Evolutionary conservation across 2,888 invertebrate genomes (phyloP), one percentile per base, ranked within the genome.

Genomic region (Drosophila anomalipes): DNA sequence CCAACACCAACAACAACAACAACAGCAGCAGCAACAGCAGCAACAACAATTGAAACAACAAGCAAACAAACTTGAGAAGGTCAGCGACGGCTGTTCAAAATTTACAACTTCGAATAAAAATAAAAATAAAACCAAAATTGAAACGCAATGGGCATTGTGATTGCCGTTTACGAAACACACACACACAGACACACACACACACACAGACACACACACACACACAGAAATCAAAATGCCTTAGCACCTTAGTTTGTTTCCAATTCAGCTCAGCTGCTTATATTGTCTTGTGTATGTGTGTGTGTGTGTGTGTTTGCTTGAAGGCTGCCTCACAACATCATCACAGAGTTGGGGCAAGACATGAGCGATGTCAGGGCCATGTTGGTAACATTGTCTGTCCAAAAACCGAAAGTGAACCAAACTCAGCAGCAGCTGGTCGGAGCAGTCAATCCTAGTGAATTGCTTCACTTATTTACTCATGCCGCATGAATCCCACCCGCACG

Each of bases 41-140:
- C 61, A 81, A 64, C 68, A 71, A 75, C 74, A 85, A 76, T 22
- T 61, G 37, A 51, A 58, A 61, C 51, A 78, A 54, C 39, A 59
- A 35, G 47, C 59, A 79, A 75, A 80, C 77, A 77, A 74, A 87
- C 85, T 89, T 89, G 87, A 84, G 89, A 86, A 86, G 86, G 86
- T 86, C 86, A 86, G 79, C 85, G 72, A 74, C 62, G 60, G 65
- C 83, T 74, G 69, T 74, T 86, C 64, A 66, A 81, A 80, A 80
- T 82, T 82, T 89, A 84, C 87, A 89, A 70, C 82, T 70, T 66
- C 67, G 75, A 82, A 82, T 87, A 84, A 84, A 76, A 78, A 77
- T 76, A 69, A 74, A 77, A 74, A 61, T 64, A 47, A 74, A 69
- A 79, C 57, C 53, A 51, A 75, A 77, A 61, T 77, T 68, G 66